Evolutionary conservation across 2,888 invertebrate species (phyloP).

Genomic region (Meandrusa payeni): DNA sequence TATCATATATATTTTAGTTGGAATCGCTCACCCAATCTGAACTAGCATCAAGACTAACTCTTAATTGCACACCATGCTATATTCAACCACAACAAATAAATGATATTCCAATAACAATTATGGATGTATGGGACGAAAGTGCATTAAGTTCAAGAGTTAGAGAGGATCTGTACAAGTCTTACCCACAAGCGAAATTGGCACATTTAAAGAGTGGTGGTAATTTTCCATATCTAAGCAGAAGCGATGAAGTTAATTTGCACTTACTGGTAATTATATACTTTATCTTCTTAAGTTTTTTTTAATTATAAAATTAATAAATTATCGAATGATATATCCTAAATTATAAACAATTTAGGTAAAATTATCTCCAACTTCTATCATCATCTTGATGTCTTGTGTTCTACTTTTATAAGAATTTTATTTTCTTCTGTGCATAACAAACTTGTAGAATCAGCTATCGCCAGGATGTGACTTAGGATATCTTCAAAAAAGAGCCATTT

Average conservation of each 20-base stretch:
- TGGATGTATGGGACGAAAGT: conserved; percentile 94
- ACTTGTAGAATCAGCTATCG: too few relatives aligned
- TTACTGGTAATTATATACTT: conserved; percentile 85
- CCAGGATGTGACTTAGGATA: too few relatives aligned
- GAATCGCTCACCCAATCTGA: conserved; percentile 91
- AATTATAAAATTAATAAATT: too few relatives aligned
- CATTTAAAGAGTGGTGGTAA: conserved; percentile 94
- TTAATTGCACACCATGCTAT: conserved; percentile 91
- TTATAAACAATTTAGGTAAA: too few relatives aligned
- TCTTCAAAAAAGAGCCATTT: too few relatives aligned
- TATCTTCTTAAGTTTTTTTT: too few relatives aligned
- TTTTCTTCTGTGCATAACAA: too few relatives aligned
- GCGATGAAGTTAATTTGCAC: conserved; percentile 94
- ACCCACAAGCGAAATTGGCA: conserved; percentile 91
- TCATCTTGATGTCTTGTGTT: too few relatives aligned
- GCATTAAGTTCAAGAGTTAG: conserved; percentile 88
- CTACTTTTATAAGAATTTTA: too few relatives aligned
- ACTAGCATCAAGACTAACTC: conserved; percentile 91
- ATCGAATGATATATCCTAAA: too few relatives aligned
- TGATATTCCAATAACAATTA: conserved; percentile 87
- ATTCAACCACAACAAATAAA: conserved; percentile 88
- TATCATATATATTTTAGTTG: conserved; percentile 83
- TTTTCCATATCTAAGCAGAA: conserved; percentile 93
- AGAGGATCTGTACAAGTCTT: conserved; percentile 92
- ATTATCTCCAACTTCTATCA: too few relatives aligned